phyloP scores from a whole-genome alignment of 1,140 invertebrate species.

The Parapsyche elsis region DNA sequence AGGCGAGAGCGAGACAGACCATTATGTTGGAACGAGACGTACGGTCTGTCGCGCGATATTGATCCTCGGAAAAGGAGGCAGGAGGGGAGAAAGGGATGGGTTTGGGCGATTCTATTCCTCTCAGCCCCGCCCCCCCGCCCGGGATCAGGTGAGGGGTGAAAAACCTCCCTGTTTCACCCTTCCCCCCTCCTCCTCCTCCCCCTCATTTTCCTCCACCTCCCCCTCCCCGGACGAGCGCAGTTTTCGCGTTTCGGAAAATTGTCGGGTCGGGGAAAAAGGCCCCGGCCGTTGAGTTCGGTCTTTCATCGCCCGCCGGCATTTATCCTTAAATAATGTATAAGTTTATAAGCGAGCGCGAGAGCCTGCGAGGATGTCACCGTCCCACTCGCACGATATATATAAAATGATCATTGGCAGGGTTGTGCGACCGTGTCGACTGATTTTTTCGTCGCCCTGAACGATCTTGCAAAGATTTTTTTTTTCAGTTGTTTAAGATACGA shows the following conservation, averaged over 20 bases:
- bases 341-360: background rate
- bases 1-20: slow-evolving; percentile 29
- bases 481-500: no score
- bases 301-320: slow-evolving; percentile 35
- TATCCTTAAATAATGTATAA: slow-evolving; percentile 39
- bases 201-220: background rate
- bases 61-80: slow-evolving; percentile 37
- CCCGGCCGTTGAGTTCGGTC: slow-evolving; percentile 30
- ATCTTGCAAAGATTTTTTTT: no score
- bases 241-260: slow-evolving; percentile 43
- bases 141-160: background rate
- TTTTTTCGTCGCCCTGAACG: no score
- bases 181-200: background rate
- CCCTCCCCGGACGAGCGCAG: background rate
- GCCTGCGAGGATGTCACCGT: background rate
- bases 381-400: background rate
- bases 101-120: slow-evolving; percentile 46
- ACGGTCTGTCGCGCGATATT: slow-evolving; percentile 52
- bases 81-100: slow-evolving; percentile 12
- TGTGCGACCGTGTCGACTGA: background rate
- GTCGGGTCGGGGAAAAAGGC: slow-evolving; percentile 43
- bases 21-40: slow-evolving; percentile 3
- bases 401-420: background rate
- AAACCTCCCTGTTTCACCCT: background rate
- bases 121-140: slow-evolving; percentile 5